Conservation (phyloP, 2,797 vertebrate species). For the Clarias platycephalus region DNA sequence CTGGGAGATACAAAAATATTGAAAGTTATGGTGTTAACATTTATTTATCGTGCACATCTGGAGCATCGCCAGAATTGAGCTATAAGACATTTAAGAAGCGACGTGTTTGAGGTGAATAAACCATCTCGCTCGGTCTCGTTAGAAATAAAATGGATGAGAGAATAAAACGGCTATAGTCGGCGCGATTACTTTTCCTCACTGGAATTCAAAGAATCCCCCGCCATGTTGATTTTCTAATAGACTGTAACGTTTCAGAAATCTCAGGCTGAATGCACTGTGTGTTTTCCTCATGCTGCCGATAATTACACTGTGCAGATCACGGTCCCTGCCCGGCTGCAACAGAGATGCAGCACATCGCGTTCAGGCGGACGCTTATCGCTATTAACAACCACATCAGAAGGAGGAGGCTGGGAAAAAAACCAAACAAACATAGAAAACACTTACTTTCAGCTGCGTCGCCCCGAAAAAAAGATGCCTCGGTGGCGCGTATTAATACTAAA, state of each 20-base stretch:
- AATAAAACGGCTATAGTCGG: not conserved
- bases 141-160: constrained; percentile 18
- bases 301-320: not conserved
- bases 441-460: constrained; percentile 47
- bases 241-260: not conserved
- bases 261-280: not conserved
- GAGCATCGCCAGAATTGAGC: not conserved
- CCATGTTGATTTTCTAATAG: constrained; percentile 39
- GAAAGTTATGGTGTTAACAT: not conserved
- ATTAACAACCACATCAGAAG: constrained; percentile 17
- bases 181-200: constrained; percentile 16
- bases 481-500: constrained; percentile 24
- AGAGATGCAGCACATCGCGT: not conserved
- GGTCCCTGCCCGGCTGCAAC: constrained; percentile 27
- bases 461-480: constrained; percentile 30
- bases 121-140: not conserved
- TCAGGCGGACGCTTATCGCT: not conserved
- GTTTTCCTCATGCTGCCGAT: not conserved
- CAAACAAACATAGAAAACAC: constrained; percentile 25
- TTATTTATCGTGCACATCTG: constrained; percentile 27
- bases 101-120: not conserved
- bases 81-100: not conserved
- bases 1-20: not conserved
- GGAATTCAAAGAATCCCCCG: constrained; percentile 42
- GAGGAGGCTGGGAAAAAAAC: not conserved